phyloP scores from a whole-genome alignment of 2,113 vertebrate species.

The Dissostichus mawsoni region DNA sequence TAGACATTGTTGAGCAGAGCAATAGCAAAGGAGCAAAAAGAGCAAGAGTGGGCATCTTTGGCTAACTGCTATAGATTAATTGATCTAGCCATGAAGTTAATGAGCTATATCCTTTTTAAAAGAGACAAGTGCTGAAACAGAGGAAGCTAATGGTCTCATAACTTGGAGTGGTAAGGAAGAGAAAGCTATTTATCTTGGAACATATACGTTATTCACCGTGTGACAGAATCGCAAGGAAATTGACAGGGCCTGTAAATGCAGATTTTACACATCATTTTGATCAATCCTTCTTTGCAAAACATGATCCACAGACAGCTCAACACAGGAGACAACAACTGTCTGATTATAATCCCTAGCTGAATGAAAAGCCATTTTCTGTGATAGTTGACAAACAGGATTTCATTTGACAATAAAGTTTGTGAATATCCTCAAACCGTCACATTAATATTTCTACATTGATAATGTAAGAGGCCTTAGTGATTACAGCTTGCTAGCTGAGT shows the following conservation, averaged over 20 bases:
- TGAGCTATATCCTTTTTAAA: conserved; percentile 80
- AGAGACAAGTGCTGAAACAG: conserved; percentile 76
- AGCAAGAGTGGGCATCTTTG: conserved; percentile 72
- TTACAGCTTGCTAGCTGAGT: conserved; percentile 6
- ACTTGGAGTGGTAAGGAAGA: conserved; percentile 50
- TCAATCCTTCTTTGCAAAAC: conserved; percentile 28
- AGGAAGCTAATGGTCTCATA: conserved; percentile 75
- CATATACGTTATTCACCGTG: conserved; percentile 62
- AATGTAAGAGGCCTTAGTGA: neutral
- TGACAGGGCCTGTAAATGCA: conserved; percentile 54
- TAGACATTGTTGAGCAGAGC: conserved; percentile 34
- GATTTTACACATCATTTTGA: conserved; percentile 52
- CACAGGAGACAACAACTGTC: neutral
- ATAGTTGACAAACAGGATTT: conserved; percentile 14
- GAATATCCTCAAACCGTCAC: neutral
- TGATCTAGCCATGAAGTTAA: conserved; percentile 81
- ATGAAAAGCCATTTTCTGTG: neutral
- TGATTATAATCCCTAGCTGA: conserved; percentile 2
- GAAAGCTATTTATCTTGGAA: conserved; percentile 62
- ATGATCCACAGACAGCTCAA: conserved; percentile 4
- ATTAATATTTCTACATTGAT: neutral
- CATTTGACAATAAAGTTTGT: conserved; percentile 6
- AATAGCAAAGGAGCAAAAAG: conserved; percentile 57
- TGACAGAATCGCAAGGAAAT: conserved; percentile 62
- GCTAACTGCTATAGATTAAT: conserved; percentile 84